These are phyloP conservation scores for Pluvianellus socialis DNA, from an alignment of 2,113 vertebrate genomes.

Conservation along the genomic window DNA sequence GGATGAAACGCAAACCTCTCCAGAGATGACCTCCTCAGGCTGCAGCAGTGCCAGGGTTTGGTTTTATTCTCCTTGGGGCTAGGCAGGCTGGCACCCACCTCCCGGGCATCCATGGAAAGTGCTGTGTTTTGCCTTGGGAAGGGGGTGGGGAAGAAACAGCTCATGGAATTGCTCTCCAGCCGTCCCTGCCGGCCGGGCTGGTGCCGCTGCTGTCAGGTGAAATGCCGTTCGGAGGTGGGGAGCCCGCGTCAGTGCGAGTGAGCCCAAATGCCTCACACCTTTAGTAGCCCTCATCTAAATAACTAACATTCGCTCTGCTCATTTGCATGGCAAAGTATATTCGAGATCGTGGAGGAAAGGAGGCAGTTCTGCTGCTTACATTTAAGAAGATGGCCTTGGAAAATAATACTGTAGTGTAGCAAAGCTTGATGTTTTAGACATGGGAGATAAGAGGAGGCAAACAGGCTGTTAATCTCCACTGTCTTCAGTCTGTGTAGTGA, in stretches of 20 bases:
- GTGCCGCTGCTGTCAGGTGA: background rate
- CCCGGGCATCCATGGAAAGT: background rate
- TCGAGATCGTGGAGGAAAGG: background rate
- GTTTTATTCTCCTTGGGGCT: background rate
- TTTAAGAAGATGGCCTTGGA: background rate
- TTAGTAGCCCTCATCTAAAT: background rate
- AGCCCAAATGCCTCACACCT: background rate
- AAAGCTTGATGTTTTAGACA: background rate
- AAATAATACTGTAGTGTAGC: background rate
- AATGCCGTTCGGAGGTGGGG: background rate
- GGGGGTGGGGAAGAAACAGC: background rate
- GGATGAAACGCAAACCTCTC: background rate
- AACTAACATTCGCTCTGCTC: background rate
- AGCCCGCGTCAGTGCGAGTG: background rate
- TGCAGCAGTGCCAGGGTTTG: constrained; percentile 3
- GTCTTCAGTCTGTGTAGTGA: background rate
- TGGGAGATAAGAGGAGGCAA: background rate
- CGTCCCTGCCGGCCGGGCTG: background rate
- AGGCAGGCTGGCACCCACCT: background rate
- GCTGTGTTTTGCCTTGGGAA: background rate
- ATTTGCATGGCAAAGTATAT: background rate
- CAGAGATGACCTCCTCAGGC: background rate
- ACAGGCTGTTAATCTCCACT: background rate
- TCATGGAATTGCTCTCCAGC: background rate
- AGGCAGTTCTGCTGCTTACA: background rate